Conservation (phyloP, 2,888 invertebrate species). For the Himalopsyche anomala region DNA sequence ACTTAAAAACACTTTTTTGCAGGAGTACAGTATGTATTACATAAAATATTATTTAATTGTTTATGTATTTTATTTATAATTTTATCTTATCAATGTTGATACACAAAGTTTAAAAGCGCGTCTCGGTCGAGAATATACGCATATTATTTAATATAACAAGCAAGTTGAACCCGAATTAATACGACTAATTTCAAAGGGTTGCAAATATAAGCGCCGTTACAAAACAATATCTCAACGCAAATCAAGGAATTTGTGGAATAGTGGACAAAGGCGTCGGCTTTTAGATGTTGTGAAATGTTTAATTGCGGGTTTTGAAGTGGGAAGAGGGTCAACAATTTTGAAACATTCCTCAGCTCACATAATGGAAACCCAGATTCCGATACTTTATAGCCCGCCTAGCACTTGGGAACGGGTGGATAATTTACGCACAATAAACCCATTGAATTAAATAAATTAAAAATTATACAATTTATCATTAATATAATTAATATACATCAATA, state of each 20-base stretch:
- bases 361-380: slow-evolving; percentile 2
- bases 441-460: background rate
- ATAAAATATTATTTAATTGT: no score
- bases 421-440: background rate
- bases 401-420: background rate
- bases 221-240: slow-evolving; percentile 34
- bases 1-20: no score
- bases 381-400: background rate
- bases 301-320: background rate
- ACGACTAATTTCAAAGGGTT: slow-evolving; percentile 5
- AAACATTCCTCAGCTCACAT: background rate
- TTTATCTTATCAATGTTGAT: background rate
- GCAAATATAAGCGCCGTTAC: background rate
- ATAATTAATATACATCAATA: no score
- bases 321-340: slow-evolving; percentile 30
- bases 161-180: slow-evolving; percentile 13
- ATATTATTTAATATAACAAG: background rate
- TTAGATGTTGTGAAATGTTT: slow-evolving; percentile 31
- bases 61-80: no score
- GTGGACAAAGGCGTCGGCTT: slow-evolving; percentile 26
- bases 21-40: no score
- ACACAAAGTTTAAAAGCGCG: background rate
- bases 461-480: no score
- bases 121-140: background rate
- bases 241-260: slow-evolving; percentile 30